Evolutionary conservation across 2,888 invertebrate species (phyloP).

Genomic region (Ferdinandea cuprea): DNA sequence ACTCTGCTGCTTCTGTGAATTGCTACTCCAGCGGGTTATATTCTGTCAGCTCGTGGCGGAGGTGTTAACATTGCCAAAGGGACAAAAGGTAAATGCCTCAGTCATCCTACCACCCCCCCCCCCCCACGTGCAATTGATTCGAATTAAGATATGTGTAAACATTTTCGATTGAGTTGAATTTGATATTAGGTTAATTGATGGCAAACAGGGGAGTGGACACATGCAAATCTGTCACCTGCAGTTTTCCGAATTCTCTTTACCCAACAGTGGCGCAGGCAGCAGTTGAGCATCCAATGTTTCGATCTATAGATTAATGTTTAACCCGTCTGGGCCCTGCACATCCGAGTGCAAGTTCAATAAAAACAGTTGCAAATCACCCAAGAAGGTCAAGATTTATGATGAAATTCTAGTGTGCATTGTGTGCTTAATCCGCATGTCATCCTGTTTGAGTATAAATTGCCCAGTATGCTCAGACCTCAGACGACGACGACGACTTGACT

Average conservation of each 20-base stretch:
- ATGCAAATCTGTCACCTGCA: slow-evolving; percentile 48
- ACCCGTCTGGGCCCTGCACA: not conserved
- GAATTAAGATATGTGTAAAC: slow-evolving; percentile 54
- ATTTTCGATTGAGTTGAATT: slow-evolving; percentile 54
- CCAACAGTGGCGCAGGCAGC: not conserved
- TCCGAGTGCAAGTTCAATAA: slow-evolving; percentile 53
- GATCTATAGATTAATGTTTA: not conserved
- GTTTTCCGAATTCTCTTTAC: not conserved
- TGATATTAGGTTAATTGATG: slow-evolving; percentile 59
- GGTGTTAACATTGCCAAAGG: slow-evolving; percentile 40
- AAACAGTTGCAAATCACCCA: slow-evolving; percentile 72
- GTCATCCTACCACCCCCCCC: no score
- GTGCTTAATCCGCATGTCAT: slow-evolving; percentile 71
- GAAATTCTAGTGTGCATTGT: slow-evolving; percentile 69
- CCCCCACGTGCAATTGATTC: slow-evolving; percentile 50
- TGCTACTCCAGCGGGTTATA: slow-evolving; percentile 10
- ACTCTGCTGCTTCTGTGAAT: slow-evolving; percentile 82
- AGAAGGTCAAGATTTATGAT: slow-evolving; percentile 72
- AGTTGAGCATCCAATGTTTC: not conserved
- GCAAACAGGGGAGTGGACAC: slow-evolving; percentile 37
- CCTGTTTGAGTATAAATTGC: slow-evolving; percentile 68
- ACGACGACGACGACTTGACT: slow-evolving; percentile 39
- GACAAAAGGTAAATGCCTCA: no score
- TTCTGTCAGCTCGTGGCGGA: not conserved
- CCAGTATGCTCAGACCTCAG: slow-evolving; percentile 24